Percentiles rank a stretch among this genome's conserved stretches.
Conservation (phyloP, 2,797 vertebrate species). For the Coregonus sp. region DNA sequence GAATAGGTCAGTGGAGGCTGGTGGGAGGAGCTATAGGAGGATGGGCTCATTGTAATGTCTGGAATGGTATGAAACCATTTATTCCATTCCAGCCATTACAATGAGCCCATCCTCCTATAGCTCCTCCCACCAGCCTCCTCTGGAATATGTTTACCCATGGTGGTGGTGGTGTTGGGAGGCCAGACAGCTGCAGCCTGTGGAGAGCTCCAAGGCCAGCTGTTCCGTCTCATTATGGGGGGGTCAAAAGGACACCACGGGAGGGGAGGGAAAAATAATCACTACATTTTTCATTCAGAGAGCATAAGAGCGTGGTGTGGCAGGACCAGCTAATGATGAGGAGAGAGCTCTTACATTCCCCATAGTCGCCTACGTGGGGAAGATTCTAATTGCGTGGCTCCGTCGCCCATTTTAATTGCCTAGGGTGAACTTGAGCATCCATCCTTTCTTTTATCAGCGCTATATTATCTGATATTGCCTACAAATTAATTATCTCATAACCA, state of each 20-base stretch:
- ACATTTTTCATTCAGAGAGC: background rate
- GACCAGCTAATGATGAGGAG: background rate
- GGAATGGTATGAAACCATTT: too few relatives aligned
- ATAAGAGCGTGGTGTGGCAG: background rate
- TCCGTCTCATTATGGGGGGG: background rate
- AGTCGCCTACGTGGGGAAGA: background rate
- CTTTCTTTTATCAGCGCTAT: background rate
- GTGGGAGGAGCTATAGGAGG: too few relatives aligned
- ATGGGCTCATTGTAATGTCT: too few relatives aligned
- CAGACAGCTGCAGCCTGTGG: background rate
- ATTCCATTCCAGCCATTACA: too few relatives aligned
- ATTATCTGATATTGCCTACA: background rate
- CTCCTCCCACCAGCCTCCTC: too few relatives aligned
- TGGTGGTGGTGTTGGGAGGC: background rate
- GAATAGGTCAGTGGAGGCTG: background rate
- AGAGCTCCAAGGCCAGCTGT: background rate
- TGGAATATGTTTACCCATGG: too few relatives aligned
- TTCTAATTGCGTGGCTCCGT: background rate
- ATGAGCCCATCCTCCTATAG: too few relatives aligned
- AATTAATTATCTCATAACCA: background rate
- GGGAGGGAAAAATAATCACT: background rate
- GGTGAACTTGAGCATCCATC: slow-evolving; percentile 3
- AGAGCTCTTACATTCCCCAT: background rate
- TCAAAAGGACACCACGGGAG: background rate
- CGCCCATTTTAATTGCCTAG: background rate